Base-by-base conservation (phyloP, 1,140 invertebrate species). In the Medauroidea extradentata region DNA sequence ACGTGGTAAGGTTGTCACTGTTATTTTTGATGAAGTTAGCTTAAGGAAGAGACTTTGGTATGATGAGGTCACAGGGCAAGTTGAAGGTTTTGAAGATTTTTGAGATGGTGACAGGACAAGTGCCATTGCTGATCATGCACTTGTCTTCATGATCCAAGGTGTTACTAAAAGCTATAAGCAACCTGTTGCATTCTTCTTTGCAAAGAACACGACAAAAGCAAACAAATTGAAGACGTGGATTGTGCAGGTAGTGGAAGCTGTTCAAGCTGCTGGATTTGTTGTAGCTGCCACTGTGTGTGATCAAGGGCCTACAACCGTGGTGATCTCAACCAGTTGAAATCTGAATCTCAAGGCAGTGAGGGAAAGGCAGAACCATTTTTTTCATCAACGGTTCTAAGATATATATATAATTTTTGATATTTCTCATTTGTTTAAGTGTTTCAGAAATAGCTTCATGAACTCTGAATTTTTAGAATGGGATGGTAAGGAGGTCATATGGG, bases 31-130 rank as follows among this genome's bases (percentile, higher is more conserved):
- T 55, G 64, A 67, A 58, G 56, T 66, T 24, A 23, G 34, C 25
- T 21, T 64, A 21, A 16, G n/a, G 14, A 24, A 24, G 41, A 9
- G 34, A 21, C n/a, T 67, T 8, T 1, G 51, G 14, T 68, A 63
- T 49, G 53, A 53, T 56, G 18, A 13, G 25, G 44, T 25, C 23
- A 14, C 8, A 7, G 66, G 67, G n/a, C n/a, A n/a, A n/a, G n/a
- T n/a, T n/a, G n/a, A n/a, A n/a, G n/a, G n/a, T 18, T 62, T 63
- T 23, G 63, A 64, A 56, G 62, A 69, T 49, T 67, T 51, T 53
- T 61, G 62, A 18, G 14, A 27, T 13, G 44, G 13, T 4, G 51
- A 29, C 3, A 9, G 57, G 9, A 63, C 23, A 23, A 1, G n/a
- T 0, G 29, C 49, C 14, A 55, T 64, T 53, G 63, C 66, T 11